Conservation (phyloP, 2,113 vertebrate species). For the Chaenogobius annularis region DNA sequence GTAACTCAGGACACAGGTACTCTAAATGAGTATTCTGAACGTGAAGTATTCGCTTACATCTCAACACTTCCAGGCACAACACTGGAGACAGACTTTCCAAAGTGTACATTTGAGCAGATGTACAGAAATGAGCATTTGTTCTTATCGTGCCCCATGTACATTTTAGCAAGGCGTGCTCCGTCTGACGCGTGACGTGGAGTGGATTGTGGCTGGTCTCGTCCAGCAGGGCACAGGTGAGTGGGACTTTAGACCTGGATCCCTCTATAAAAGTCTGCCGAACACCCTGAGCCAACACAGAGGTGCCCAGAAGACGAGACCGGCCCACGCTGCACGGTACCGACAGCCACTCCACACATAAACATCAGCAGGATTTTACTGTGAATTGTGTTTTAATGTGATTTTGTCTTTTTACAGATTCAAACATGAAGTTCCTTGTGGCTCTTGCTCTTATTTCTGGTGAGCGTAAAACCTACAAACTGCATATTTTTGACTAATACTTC, state of each 20-base stretch:
- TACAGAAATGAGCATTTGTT: no score
- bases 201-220: conserved; percentile 33
- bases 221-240: conserved; percentile 42
- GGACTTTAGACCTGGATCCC: conserved; percentile 58
- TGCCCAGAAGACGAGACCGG: conserved; percentile 6
- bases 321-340: conserved; percentile 26
- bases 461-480: conserved; percentile 17
- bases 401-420: conserved; percentile 13
- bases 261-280: conserved; percentile 24
- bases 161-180: not conserved
- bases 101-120: no score
- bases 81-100: no score
- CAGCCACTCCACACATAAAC: no score
- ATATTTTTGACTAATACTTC: no score
- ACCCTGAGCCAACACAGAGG: conserved; percentile 5
- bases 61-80: no score
- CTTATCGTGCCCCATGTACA: no score
- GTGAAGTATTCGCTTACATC: no score
- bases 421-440: conserved; percentile 67
- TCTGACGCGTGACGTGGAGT: conserved; percentile 42
- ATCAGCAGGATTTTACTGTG: not conserved
- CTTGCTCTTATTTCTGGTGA: conserved; percentile 63
- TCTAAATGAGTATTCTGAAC: no score
- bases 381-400: not conserved
- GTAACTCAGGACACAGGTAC: no score